phyloP scores from a whole-genome alignment of 2,888 invertebrate species.

The Rhingia rostrata region DNA sequence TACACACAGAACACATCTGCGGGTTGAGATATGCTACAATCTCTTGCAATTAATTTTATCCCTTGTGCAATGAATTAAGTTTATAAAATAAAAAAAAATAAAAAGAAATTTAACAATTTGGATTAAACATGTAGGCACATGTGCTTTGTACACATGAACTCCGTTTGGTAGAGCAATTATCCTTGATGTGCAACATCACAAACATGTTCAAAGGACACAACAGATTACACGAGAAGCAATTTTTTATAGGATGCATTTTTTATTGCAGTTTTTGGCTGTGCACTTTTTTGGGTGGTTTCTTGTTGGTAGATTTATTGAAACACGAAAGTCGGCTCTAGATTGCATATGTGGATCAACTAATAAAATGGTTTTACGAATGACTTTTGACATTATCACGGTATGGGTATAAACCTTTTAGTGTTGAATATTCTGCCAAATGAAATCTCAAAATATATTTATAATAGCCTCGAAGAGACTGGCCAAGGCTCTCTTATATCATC shows the following conservation, averaged over 20 bases:
- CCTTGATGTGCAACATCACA: constrained; percentile 42
- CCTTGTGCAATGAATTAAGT: constrained; percentile 67
- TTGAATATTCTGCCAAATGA: too few relatives aligned
- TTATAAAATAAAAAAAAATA: constrained; percentile 22
- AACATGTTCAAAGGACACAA: constrained; percentile 39
- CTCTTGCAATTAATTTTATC: constrained; percentile 72
- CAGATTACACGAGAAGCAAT: constrained; percentile 9
- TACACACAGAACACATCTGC: not conserved
- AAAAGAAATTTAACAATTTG: constrained; percentile 36
- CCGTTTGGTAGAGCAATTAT: constrained; percentile 47
- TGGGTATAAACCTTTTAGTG: too few relatives aligned
- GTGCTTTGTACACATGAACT: constrained; percentile 45
- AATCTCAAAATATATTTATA: too few relatives aligned
- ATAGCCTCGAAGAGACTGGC: too few relatives aligned
- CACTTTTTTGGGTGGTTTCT: too few relatives aligned
- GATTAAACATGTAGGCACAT: not conserved
- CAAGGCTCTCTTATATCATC: too few relatives aligned
- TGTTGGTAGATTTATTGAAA: too few relatives aligned
- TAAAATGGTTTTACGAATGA: too few relatives aligned
- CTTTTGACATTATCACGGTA: too few relatives aligned
- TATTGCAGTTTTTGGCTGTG: constrained; percentile 2
- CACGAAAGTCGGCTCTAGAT: too few relatives aligned
- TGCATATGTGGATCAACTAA: too few relatives aligned
- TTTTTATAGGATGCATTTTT: not conserved
- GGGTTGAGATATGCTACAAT: constrained; percentile 49